Percentiles rank a stretch among this genome's conserved stretches.
Conservation (phyloP, 2,797 vertebrate species). For the Calcarius lapponicus region DNA sequence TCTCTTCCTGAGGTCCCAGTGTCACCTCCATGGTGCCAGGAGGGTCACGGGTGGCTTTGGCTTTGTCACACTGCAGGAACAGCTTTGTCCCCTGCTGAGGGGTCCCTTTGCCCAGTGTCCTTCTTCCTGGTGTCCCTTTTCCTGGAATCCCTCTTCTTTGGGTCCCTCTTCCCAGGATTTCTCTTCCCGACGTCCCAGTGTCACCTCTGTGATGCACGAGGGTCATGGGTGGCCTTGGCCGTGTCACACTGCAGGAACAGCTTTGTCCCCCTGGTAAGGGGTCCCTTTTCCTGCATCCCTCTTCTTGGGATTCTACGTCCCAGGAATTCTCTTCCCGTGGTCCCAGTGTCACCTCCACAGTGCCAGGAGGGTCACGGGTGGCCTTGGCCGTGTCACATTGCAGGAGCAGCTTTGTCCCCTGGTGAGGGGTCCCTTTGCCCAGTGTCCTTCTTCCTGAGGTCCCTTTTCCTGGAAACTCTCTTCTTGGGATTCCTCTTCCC, state of each 20-base stretch:
- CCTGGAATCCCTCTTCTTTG: neutral
- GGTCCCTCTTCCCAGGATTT: fast-evolving
- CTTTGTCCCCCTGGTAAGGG: neutral
- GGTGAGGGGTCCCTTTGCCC: too few relatives aligned
- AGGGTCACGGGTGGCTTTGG: fast-evolving
- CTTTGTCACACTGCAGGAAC: fast-evolving
- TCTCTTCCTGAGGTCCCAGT: neutral
- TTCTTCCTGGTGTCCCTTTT: too few relatives aligned
- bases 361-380: fast-evolving
- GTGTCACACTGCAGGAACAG: neutral
- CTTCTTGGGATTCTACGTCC: neutral
- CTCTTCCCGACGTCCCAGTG: neutral
- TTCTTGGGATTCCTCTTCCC: neutral
- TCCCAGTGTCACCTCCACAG: neutral
- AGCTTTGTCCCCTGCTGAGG: neutral
- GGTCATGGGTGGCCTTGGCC: fast-evolving
- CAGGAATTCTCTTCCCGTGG: fast-evolving
- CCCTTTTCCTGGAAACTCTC: too few relatives aligned
- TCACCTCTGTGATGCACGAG: fast-evolving
- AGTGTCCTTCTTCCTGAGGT: too few relatives aligned
- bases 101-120: too few relatives aligned
- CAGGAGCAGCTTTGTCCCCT: neutral
- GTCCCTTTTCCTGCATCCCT: too few relatives aligned
- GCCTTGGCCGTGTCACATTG: neutral
- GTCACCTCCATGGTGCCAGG: fast-evolving